phyloP scores from a whole-genome alignment of 2,888 invertebrate species.

The Oxyteleia sp. region DNA sequence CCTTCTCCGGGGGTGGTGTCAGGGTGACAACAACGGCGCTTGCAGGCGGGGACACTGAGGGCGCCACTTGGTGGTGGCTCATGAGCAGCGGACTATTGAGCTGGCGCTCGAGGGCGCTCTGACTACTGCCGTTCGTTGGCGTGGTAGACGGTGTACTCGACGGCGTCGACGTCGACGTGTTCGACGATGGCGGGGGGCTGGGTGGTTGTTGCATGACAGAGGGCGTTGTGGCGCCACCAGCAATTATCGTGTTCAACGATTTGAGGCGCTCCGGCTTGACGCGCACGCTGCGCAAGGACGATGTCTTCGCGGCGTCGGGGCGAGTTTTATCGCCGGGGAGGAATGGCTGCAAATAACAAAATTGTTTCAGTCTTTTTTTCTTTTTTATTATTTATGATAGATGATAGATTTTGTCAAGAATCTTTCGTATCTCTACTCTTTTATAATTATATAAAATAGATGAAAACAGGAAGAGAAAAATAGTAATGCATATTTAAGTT shows the following conservation, averaged over 20 bases:
- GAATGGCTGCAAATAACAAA: constrained; percentile 86
- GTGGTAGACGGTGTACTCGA: constrained; percentile 84
- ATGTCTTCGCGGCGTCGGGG: constrained; percentile 87
- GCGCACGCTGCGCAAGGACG: constrained; percentile 90
- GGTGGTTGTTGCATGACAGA: constrained; percentile 83
- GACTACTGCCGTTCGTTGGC: constrained; percentile 81
- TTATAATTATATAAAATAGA: too few relatives aligned
- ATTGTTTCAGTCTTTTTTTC: neutral
- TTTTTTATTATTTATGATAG: too few relatives aligned
- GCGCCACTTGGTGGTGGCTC: constrained; percentile 79
- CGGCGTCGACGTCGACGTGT: constrained; percentile 83
- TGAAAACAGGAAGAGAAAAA: too few relatives aligned
- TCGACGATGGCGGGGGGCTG: constrained; percentile 85
- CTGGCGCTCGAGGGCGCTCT: constrained; percentile 84
- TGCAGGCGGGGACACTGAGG: constrained; percentile 80
- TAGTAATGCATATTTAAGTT: too few relatives aligned
- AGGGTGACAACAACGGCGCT: constrained; percentile 86
- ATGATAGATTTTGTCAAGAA: too few relatives aligned
- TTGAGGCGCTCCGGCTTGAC: constrained; percentile 90
- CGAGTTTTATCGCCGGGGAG: constrained; percentile 85
- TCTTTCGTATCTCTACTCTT: too few relatives aligned
- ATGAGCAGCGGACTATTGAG: constrained; percentile 83
- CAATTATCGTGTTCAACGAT: constrained; percentile 85
- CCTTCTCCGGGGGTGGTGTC: constrained; percentile 87
- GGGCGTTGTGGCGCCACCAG: constrained; percentile 67